A percentile compares a stretch with the other conserved stretches of the same genome.
phyloP scores from a whole-genome alignment of 2,113 vertebrate genomes.

The Mionectes macconnelli region DNA sequence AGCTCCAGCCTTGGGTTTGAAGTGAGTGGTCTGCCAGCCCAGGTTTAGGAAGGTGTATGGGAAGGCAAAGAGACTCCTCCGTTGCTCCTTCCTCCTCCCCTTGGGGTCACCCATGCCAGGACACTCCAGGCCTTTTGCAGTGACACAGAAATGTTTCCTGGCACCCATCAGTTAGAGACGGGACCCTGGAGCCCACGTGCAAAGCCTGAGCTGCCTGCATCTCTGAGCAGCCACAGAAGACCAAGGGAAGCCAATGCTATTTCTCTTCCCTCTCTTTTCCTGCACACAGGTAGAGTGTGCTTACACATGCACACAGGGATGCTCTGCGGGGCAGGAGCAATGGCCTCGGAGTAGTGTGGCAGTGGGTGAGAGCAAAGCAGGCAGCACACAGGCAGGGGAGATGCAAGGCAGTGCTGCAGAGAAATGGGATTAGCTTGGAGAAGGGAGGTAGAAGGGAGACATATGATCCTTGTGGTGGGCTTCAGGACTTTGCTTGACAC shows the following conservation, averaged over 20 bases:
- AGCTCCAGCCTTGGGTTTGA: neutral
- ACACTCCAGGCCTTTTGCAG: neutral
- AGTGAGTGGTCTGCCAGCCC: neutral
- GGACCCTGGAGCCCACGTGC: rapidly evolving
- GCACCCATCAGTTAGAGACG: rapidly evolving
- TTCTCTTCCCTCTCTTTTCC: neutral
- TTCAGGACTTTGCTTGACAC: neutral
- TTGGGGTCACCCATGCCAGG: rapidly evolving
- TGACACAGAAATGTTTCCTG: neutral
- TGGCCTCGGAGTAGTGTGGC: rapidly evolving
- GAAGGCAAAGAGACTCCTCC: neutral
- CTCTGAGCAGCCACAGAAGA: neutral
- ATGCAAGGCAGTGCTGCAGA: rapidly evolving
- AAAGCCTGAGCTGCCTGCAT: neutral
- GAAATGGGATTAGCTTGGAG: neutral
- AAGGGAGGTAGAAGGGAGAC: neutral
- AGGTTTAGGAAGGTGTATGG: neutral
- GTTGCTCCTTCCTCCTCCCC: neutral
- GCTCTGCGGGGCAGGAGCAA: neutral
- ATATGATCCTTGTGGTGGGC: neutral
- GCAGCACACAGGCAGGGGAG: neutral
- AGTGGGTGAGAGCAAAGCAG: neutral
- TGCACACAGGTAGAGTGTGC: rapidly evolving
- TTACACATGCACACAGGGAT: rapidly evolving
- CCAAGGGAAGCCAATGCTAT: neutral